phyloP scores from a whole-genome alignment of 2,797 vertebrate genomes.

The Euthynnus affinis region DNA sequence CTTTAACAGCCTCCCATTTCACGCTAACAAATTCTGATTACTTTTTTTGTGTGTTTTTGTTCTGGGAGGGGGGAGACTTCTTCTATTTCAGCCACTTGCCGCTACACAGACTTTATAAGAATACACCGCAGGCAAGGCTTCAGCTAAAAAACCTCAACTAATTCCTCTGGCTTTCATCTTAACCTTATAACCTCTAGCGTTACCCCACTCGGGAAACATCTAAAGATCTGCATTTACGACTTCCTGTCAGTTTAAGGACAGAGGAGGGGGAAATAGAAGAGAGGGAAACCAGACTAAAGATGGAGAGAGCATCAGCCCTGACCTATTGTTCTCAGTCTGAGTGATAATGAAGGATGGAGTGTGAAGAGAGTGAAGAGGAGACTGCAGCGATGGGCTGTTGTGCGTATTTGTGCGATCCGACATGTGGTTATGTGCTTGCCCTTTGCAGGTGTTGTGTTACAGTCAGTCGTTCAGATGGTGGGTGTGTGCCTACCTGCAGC shows the following conservation, averaged over 20 bases:
- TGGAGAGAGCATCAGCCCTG: constrained; percentile 36
- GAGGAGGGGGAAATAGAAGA: constrained; percentile 30
- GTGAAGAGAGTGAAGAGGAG: constrained; percentile 41
- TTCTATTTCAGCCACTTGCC: constrained; percentile 36
- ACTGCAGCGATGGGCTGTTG: constrained; percentile 39
- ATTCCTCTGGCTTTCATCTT: constrained; percentile 72
- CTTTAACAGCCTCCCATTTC: constrained; percentile 62
- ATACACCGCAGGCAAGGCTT: constrained; percentile 25
- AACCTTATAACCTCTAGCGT: constrained; percentile 64
- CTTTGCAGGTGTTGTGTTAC: constrained; percentile 62
- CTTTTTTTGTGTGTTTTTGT: constrained; percentile 28
- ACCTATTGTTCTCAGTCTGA: constrained; percentile 61
- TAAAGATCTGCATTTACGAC: constrained; percentile 70
- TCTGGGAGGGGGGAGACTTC: neutral
- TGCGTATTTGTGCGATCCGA: constrained; percentile 28
- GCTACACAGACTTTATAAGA: constrained; percentile 31
- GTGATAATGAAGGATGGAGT: constrained; percentile 58
- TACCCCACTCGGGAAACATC: constrained; percentile 52
- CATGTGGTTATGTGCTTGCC: constrained; percentile 43
- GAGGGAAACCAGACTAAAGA: constrained; percentile 49
- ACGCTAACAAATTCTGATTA: constrained; percentile 56
- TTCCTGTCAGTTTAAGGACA: constrained; percentile 59
- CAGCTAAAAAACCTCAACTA: constrained; percentile 39
- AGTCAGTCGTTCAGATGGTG: constrained; percentile 59
- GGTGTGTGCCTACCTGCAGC: constrained; percentile 67